Conservation (phyloP, 2,113 vertebrate species). For the Myanophis thanlyinensis region DNA sequence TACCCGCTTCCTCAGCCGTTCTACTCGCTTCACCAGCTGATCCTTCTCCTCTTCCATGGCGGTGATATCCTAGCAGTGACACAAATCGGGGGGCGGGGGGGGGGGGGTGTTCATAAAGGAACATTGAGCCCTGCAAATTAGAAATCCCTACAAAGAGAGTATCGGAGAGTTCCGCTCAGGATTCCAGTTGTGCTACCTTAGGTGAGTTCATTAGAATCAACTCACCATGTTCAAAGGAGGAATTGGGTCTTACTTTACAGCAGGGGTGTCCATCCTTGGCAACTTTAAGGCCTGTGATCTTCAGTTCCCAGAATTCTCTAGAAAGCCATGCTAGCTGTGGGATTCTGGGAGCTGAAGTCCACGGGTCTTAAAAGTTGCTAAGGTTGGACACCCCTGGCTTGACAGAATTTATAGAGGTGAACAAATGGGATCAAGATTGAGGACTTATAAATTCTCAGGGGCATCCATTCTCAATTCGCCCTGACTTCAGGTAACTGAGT, state of each 20-base stretch:
- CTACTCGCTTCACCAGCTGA: conserved; percentile 92
- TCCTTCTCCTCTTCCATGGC: conserved; percentile 99
- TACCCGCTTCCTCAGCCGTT: conserved; percentile 94
- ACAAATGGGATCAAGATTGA: background rate
- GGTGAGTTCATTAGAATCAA: background rate
- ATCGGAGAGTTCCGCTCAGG: conserved; percentile 12
- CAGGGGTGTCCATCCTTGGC: background rate
- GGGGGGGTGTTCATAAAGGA: too few relatives aligned
- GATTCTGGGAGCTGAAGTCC: background rate
- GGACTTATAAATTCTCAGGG: background rate
- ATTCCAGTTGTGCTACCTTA: conserved; percentile 34
- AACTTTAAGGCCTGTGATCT: background rate
- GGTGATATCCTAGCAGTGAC: conserved; percentile 83
- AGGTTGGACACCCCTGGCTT: background rate
- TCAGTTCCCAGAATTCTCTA: background rate
- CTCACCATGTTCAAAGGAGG: background rate
- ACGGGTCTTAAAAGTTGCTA: background rate
- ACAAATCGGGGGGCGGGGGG: background rate
- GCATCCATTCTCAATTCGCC: background rate
- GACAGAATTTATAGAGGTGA: background rate
- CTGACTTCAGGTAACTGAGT: background rate
- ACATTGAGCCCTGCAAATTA: background rate
- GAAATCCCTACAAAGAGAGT: conserved; percentile 10
- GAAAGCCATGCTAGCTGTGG: background rate
- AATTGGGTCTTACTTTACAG: background rate